Evolutionary conservation across 1,140 invertebrate genomes (phyloP).

Genomic region (Venturia canescens): DNA sequence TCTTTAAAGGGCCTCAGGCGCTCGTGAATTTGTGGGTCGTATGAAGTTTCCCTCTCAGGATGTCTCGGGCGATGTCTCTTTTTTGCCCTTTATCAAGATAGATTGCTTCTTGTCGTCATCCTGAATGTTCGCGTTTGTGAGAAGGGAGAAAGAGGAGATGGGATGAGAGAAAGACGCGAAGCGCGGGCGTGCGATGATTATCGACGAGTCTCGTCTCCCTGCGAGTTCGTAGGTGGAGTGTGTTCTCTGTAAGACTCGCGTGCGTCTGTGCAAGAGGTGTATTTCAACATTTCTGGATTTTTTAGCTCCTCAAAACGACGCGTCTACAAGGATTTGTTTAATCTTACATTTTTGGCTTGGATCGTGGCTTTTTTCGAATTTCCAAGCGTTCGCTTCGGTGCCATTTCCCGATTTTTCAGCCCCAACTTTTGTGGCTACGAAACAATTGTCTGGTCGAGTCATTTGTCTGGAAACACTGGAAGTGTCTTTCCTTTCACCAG

Average conservation of each 20-base stretch:
- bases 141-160: background rate
- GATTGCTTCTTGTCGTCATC: conserved; percentile 5
- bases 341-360: no score
- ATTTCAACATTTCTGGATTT: background rate
- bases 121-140: background rate
- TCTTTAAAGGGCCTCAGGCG: background rate
- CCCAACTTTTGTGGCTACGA: no score
- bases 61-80: background rate
- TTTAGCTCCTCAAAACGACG: no score
- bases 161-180: background rate
- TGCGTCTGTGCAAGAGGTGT: background rate
- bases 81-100: conserved; percentile 8
- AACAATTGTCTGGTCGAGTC: no score
- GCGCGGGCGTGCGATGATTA: conserved; percentile 11
- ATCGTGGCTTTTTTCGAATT: no score
- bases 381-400: no score
- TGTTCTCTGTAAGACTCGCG: background rate
- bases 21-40: background rate
- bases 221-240: background rate
- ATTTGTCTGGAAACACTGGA: no score
- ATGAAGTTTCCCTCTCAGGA: background rate
- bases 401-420: no score
- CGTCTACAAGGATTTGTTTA: no score
- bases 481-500: no score
- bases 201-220: conserved; percentile 3